These are phyloP conservation scores for Choristoneura rosaceana DNA, from an alignment of 2,888 invertebrate genomes.

Conservation along the genomic window DNA sequence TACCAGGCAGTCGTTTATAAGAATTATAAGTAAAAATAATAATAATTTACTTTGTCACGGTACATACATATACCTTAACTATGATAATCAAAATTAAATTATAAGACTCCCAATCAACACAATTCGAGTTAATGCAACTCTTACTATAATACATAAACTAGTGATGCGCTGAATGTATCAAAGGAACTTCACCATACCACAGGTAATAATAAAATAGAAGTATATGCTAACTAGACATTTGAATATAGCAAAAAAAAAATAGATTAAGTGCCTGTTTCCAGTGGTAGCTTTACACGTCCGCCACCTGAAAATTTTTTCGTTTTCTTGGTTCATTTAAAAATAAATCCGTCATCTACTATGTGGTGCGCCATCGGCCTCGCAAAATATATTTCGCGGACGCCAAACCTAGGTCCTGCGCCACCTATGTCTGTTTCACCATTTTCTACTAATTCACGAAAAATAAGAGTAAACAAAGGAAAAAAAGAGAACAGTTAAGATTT, in stretches of 20 bases:
- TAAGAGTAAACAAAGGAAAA: background rate
- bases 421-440: too few species aligned
- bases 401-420: too few species aligned
- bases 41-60: background rate
- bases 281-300: too few species aligned
- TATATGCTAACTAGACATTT: too few species aligned
- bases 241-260: too few species aligned
- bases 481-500: background rate
- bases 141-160: background rate
- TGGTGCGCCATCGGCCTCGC: too few species aligned
- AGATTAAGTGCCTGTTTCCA: too few species aligned
- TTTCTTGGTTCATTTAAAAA: too few species aligned
- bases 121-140: background rate
- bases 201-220: background rate
- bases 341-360: too few species aligned
- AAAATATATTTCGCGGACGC: too few species aligned
- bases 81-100: slow-evolving; percentile 25
- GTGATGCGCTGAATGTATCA: background rate
- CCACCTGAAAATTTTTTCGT: too few species aligned
- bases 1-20: background rate
- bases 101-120: slow-evolving; percentile 7
- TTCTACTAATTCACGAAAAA: background rate
- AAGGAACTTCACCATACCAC: too few species aligned
- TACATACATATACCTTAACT: slow-evolving; percentile 1
- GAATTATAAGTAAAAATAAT: background rate